Percentiles rank a stretch among this genome's conserved stretches.
phyloP scores from a whole-genome alignment of 1,140 invertebrate genomes.

The Drosophila aff. region DNA sequence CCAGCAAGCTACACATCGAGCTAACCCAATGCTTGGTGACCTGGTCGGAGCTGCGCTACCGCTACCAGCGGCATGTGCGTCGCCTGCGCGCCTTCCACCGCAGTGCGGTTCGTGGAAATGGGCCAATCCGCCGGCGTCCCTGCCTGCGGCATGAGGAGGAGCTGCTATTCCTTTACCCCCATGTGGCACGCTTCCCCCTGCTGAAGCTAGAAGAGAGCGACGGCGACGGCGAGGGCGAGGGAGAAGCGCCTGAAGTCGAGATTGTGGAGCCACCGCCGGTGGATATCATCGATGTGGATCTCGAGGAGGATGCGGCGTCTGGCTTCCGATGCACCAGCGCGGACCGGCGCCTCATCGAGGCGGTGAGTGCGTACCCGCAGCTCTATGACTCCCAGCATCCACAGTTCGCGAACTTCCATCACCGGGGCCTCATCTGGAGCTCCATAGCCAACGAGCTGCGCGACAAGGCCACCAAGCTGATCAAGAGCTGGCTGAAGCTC shows the following conservation, averaged over 20 bases:
- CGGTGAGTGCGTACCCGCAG: slow-evolving; percentile 60
- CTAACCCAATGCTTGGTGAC: slow-evolving; percentile 37
- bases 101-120: not conserved
- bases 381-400: slow-evolving; percentile 49
- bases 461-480: slow-evolving; percentile 78
- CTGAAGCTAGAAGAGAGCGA: not conserved
- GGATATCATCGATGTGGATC: slow-evolving; percentile 58
- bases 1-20: slow-evolving; percentile 7
- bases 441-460: slow-evolving; percentile 65
- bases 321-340: not conserved
- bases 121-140: slow-evolving; percentile 20
- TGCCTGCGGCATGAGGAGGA: slow-evolving; percentile 62
- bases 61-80: slow-evolving; percentile 62
- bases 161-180: slow-evolving; percentile 65
- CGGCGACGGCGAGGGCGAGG: not conserved
- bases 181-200: slow-evolving; percentile 39
- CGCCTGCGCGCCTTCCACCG: slow-evolving; percentile 41
- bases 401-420: slow-evolving; percentile 38
- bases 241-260: slow-evolving; percentile 15
- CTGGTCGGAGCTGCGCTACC: slow-evolving; percentile 63
- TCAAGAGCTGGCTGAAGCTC: slow-evolving; percentile 71
- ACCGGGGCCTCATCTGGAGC: slow-evolving; percentile 69
- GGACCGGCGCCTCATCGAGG: slow-evolving; percentile 35
- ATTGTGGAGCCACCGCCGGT: slow-evolving; percentile 4
- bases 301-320: slow-evolving; percentile 7